Percentiles rank a stretch among this genome's conserved stretches.
These are phyloP conservation scores for Nebria salina DNA, from an alignment of 2,888 invertebrate genomes.

Conservation along the genomic window DNA sequence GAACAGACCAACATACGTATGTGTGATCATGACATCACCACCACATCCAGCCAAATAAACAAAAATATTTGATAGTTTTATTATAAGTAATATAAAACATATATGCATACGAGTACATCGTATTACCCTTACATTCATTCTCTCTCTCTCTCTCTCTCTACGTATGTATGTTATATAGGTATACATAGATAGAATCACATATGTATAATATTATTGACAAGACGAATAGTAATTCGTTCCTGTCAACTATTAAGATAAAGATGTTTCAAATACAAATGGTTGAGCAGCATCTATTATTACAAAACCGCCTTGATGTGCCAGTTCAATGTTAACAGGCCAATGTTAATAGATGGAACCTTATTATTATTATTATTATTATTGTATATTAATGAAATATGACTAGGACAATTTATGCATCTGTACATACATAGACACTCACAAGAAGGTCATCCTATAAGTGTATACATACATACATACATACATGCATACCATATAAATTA, in stretches of 20 bases:
- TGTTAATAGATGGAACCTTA: background rate
- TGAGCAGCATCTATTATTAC: background rate
- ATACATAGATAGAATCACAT: too few relatives aligned
- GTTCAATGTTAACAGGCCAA: slow-evolving; percentile 1
- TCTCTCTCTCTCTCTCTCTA: too few relatives aligned
- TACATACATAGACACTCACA: background rate
- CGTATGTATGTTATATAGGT: too few relatives aligned
- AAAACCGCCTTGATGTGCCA: background rate
- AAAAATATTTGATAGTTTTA: background rate
- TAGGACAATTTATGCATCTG: background rate
- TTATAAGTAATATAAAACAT: too few relatives aligned
- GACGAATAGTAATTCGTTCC: background rate
- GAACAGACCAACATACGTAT: background rate
- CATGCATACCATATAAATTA: too few relatives aligned
- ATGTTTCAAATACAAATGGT: background rate
- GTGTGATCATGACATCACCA: background rate
- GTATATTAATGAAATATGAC: background rate
- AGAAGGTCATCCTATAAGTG: too few relatives aligned
- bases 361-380: background rate
- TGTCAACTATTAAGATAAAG: background rate
- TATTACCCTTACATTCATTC: too few relatives aligned
- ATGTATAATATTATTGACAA: background rate
- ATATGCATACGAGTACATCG: too few relatives aligned
- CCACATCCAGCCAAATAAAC: background rate
- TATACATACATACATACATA: too few relatives aligned